Evolutionary conservation across 2,888 invertebrate species (phyloP).

Genomic region (Teleiodes luculella): DNA sequence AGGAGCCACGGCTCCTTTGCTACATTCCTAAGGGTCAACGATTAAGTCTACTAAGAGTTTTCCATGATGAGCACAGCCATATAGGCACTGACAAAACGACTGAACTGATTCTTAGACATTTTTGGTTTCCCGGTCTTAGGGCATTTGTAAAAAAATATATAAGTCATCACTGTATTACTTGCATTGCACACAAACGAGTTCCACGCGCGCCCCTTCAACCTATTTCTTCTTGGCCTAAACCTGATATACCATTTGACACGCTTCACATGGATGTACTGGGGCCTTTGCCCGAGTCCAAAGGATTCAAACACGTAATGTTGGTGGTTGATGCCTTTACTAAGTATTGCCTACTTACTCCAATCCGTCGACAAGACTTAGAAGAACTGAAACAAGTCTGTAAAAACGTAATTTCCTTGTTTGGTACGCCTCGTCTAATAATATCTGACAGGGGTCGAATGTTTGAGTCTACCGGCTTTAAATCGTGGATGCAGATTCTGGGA

Average conservation of each 20-base stretch:
- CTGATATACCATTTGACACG: constrained; percentile 14
- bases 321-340: constrained; percentile 15
- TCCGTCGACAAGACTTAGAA: neutral
- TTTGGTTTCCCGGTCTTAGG: neutral
- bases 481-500: constrained; percentile 7
- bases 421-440: constrained; percentile 8
- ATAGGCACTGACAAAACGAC: constrained; percentile 11
- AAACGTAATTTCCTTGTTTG: constrained; percentile 13
- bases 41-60: neutral
- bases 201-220: constrained; percentile 6
- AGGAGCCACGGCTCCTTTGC: neutral
- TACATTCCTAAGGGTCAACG: neutral
- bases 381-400: constrained; percentile 4
- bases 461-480: neutral
- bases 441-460: constrained; percentile 18
- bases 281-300: constrained; percentile 11
- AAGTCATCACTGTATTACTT: constrained; percentile 1
- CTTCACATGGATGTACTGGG: constrained; percentile 15
- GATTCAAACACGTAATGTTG: constrained; percentile 7
- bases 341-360: constrained; percentile 4
- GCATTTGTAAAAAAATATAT: neutral
- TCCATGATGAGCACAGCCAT: constrained; percentile 13
- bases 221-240: constrained; percentile 13
- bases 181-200: neutral
- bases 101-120: constrained; percentile 11